Evolutionary conservation across 2,888 invertebrate species (phyloP).

Genomic region (Drosophila gaucha): DNA sequence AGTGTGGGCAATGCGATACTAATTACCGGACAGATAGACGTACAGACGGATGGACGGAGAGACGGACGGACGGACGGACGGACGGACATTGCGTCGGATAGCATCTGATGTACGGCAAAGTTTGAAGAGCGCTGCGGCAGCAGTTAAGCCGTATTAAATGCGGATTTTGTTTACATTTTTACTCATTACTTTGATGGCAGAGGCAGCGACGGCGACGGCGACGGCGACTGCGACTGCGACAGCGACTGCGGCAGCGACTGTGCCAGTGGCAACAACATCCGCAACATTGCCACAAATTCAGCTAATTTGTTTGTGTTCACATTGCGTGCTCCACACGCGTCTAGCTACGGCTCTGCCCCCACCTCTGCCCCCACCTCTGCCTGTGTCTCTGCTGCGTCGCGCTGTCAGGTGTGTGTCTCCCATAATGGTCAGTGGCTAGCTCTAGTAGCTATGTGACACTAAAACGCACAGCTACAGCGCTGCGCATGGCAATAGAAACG

Average conservation of each 20-base stretch:
- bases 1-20: slow-evolving; percentile 32
- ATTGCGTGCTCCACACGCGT: neutral
- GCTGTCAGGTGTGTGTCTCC: neutral
- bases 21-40: slow-evolving; percentile 45
- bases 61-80: slow-evolving; percentile 5
- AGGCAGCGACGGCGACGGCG: neutral
- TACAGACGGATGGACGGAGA: no score
- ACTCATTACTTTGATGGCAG: slow-evolving; percentile 40
- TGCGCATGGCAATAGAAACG: slow-evolving; percentile 7
- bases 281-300: slow-evolving; percentile 43
- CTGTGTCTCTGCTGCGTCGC: neutral
- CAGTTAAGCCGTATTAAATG: slow-evolving; percentile 71
- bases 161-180: slow-evolving; percentile 69
- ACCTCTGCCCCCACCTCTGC: no score
- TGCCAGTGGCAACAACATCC: slow-evolving; percentile 3
- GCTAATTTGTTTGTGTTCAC: slow-evolving; percentile 61
- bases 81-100: no score
- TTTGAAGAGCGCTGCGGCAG: slow-evolving; percentile 32
- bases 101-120: slow-evolving; percentile 32
- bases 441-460: neutral
- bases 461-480: slow-evolving; percentile 5
- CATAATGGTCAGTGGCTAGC: slow-evolving; percentile 7
- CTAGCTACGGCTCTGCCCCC: no score
- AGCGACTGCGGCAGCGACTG: neutral
- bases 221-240: neutral